These are phyloP conservation scores for Saccopteryx leptura DNA, from an alignment of 2,113 vertebrate species.

Conservation along the genomic window DNA sequence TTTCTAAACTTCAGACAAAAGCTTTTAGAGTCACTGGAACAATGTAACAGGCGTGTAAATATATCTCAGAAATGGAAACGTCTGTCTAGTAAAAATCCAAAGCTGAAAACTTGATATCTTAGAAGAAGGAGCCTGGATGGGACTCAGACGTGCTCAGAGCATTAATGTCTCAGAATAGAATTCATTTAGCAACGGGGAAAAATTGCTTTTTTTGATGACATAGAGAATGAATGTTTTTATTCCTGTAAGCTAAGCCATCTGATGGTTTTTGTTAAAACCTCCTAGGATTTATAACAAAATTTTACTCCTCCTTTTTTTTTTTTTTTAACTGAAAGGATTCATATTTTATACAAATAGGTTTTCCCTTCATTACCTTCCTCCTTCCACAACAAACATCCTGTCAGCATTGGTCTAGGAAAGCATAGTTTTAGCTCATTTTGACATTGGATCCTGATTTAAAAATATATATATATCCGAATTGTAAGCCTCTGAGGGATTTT, in stretches of 20 bases:
- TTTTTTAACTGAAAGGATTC: neutral
- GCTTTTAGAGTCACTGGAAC: neutral
- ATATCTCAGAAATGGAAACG: neutral
- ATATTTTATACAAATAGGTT: neutral
- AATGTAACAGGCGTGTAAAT: neutral
- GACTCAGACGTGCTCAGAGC: neutral
- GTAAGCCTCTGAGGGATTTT: neutral
- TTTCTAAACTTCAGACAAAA: neutral
- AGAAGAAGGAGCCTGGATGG: neutral
- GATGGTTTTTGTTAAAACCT: conserved; percentile 8
- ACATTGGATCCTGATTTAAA: neutral
- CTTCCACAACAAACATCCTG: neutral
- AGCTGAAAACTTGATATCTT: neutral
- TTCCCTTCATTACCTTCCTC: neutral
- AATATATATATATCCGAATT: neutral
- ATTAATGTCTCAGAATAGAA: neutral
- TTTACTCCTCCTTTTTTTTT: neutral
- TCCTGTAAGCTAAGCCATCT: conserved; percentile 16
- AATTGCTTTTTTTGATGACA: neutral
- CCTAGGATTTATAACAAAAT: conserved; percentile 33
- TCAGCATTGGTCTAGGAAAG: neutral
- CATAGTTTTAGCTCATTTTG: neutral
- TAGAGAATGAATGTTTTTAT: neutral
- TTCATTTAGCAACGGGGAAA: neutral
- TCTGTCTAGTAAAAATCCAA: neutral